Evolutionary conservation across 2,797 vertebrate genomes (phyloP).

Genomic region (Zenarchopterus dispar): DNA sequence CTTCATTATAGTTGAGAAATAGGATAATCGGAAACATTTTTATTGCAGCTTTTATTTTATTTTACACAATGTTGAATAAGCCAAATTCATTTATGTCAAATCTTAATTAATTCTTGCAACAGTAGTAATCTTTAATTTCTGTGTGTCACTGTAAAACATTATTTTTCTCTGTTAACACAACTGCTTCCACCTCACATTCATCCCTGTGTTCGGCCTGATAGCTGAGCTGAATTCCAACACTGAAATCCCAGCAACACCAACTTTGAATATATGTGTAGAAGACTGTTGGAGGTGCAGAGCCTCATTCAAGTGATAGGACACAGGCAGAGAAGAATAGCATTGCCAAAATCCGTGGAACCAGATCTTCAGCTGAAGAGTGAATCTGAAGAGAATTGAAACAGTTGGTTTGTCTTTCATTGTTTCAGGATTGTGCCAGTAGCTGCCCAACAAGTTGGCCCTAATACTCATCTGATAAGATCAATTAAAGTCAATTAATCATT

Average conservation of each 20-base stretch:
- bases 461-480: no score
- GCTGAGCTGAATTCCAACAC: constrained; percentile 69
- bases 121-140: constrained; percentile 38
- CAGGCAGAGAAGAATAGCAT: constrained; percentile 13
- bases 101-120: constrained; percentile 57
- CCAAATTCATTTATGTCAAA: constrained; percentile 43
- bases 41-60: constrained; percentile 32
- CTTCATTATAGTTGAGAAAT: constrained; percentile 37
- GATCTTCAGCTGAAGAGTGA: no score
- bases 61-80: constrained; percentile 38
- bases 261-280: constrained; percentile 12
- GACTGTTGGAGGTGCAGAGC: neutral
- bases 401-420: no score
- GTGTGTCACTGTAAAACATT: constrained; percentile 43
- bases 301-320: constrained; percentile 19
- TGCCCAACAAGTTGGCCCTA: no score
- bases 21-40: constrained; percentile 35
- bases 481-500: no score
- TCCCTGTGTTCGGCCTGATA: constrained; percentile 27
- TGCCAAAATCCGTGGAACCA: neutral
- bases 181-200: constrained; percentile 47
- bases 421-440: no score
- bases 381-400: no score
- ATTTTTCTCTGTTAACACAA: constrained; percentile 63
- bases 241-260: constrained; percentile 42